phyloP scores from a whole-genome alignment of 2,113 vertebrate species.

The Xiphorhynchus elegans region DNA sequence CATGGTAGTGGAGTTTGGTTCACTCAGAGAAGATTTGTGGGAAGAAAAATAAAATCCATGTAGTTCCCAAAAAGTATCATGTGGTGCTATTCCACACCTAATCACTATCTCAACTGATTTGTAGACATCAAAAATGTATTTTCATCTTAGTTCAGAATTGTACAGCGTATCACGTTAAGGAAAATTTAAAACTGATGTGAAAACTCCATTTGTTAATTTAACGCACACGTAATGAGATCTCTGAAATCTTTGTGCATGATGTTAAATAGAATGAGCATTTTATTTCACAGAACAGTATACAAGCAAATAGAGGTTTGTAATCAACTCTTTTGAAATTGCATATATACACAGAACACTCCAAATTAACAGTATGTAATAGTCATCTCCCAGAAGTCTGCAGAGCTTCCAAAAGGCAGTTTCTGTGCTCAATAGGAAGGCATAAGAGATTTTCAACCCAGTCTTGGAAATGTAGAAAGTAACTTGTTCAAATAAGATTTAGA shows the following conservation, averaged over 20 bases:
- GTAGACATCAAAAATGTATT: background rate
- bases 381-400: background rate
- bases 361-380: background rate
- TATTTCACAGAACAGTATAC: background rate
- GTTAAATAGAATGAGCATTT: background rate
- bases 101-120: background rate
- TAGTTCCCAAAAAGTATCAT: background rate
- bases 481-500: background rate
- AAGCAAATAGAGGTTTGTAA: background rate
- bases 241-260: fast-evolving
- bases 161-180: background rate
- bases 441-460: background rate
- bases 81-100: background rate
- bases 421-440: background rate
- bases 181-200: background rate
- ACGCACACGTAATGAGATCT: background rate
- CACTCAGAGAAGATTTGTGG: background rate
- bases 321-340: background rate
- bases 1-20: background rate
- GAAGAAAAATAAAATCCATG: background rate
- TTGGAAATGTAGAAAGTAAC: background rate
- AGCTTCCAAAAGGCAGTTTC: background rate
- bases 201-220: background rate
- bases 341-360: background rate
- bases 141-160: background rate